These are phyloP conservation scores for Neodon shergylaensis DNA, from an alignment of 2,113 vertebrate genomes.

Conservation along the genomic window DNA sequence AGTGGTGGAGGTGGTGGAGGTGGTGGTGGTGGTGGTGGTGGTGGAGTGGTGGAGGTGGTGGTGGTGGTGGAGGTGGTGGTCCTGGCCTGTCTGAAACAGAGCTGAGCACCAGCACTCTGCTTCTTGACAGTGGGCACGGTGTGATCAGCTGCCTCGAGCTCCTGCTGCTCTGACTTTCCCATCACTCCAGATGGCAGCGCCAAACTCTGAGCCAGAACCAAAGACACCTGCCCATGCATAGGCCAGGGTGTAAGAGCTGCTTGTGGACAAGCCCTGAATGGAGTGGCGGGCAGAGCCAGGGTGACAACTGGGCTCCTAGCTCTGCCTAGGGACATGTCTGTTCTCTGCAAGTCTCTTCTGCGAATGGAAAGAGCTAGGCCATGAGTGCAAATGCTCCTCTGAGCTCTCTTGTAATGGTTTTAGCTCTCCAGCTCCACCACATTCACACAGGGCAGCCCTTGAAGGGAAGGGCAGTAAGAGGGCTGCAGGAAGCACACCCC, in stretches of 20 bases:
- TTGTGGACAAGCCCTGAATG: neutral
- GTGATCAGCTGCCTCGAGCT: neutral
- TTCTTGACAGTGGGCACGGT: neutral
- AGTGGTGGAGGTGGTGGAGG: too few relatives aligned
- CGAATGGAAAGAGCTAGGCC: neutral
- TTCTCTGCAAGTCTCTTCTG: neutral
- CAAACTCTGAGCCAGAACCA: neutral
- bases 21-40: too few relatives aligned
- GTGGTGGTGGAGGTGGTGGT: too few relatives aligned
- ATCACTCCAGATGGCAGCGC: neutral
- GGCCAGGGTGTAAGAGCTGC: neutral
- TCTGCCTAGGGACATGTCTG: neutral
- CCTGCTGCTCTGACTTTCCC: neutral
- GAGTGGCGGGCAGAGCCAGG: neutral
- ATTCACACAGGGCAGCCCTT: neutral
- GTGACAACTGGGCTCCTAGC: neutral
- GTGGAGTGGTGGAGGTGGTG: too few relatives aligned
- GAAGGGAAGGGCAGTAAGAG: neutral
- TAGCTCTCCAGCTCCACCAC: neutral
- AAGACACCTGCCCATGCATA: neutral
- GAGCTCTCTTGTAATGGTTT: neutral
- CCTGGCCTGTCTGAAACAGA: neutral
- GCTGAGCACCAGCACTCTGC: neutral
- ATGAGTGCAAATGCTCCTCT: neutral
- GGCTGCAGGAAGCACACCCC: rapidly evolving